Evolutionary conservation across 2,888 invertebrate species (phyloP), one percentile per base, ranked within the genome.

Genomic region (Drosophila tripunctata): DNA sequence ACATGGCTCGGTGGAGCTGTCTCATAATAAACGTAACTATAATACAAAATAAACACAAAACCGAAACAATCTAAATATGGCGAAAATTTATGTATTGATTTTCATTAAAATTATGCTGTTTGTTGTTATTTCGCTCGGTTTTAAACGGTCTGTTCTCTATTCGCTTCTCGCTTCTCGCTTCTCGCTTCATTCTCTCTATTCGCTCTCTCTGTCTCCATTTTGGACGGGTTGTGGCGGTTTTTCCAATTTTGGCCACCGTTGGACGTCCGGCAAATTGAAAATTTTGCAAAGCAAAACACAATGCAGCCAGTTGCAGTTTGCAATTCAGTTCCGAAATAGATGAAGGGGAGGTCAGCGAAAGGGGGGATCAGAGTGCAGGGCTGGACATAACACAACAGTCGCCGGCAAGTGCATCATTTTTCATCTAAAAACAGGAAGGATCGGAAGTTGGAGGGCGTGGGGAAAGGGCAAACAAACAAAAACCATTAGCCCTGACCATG

Each of bases 41-140:
- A 80, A 80, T 77, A 76, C 86, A 85, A 82, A 83, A 82, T 78
- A 85, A 85, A 83, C 86, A 85, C 70, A 85, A 75, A 44, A 48
- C 65, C 80, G 80, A 83, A 85, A 80, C 82, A 83, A 82, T 82
- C 82, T 75, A 82, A 82, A 82, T 80, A 75, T 83, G 68, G 67
- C 70, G 66, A 80, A 63, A 85, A 82, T 82, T 85, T 83, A 82
- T 82, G 80, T 85, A 82, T 86, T 82, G 82, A 80, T 82, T 85
- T 82, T 78, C 73, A 82, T 85, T 78, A 85, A 85, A 78, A 83
- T 80, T 67, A 80, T 78, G 77, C 63, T 48, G 40, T 43, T 43
- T 33, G 70, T 40, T n/a, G n/a, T n/a, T n/a, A n/a, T n/a, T 48
- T 62, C 22, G 45, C 43, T 62, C 22, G 45, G 67, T 50, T 43